Percentiles rank a stretch among this genome's conserved stretches.
These are phyloP conservation scores for Amphipoea oculea DNA, from an alignment of 2,888 invertebrate species.

Conservation along the genomic window DNA sequence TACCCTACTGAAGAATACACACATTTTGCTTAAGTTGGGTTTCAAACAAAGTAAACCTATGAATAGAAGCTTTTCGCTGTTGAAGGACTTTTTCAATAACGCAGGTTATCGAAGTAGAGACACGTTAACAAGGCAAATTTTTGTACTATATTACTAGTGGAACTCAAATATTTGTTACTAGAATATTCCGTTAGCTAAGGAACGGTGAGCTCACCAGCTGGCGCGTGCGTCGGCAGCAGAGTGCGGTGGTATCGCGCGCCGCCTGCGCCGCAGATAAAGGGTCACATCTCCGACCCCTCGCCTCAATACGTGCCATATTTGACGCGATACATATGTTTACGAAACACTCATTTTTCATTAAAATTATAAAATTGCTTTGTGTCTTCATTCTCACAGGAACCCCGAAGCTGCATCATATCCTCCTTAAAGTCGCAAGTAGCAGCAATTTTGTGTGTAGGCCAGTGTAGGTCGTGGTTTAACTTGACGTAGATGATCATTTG, in stretches of 20 bases:
- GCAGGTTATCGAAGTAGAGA: background rate
- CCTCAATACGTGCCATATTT: slow-evolving; percentile 48
- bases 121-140: background rate
- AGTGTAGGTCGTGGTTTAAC: background rate
- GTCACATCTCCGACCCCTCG: slow-evolving; percentile 62
- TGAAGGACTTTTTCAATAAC: background rate
- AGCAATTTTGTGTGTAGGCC: slow-evolving; percentile 21
- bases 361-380: slow-evolving; percentile 25
- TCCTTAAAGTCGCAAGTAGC: slow-evolving; percentile 11
- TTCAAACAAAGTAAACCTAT: background rate
- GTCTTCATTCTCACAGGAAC: slow-evolving; percentile 5
- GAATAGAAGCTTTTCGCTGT: background rate
- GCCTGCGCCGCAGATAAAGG: slow-evolving; percentile 56
- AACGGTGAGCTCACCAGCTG: slow-evolving; percentile 48
- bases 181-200: slow-evolving; percentile 33
- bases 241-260: slow-evolving; percentile 47
- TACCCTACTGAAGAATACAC: slow-evolving; percentile 21
- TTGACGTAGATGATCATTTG: background rate
- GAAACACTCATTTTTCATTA: slow-evolving; percentile 17
- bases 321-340: slow-evolving; percentile 38
- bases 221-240: slow-evolving; percentile 58
- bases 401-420: slow-evolving; percentile 26
- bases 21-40: background rate
- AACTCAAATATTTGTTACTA: slow-evolving; percentile 13
- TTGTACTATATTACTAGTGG: background rate